Evolutionary conservation across 2,113 vertebrate species (phyloP).

Genomic region (Macquaria australasica): DNA sequence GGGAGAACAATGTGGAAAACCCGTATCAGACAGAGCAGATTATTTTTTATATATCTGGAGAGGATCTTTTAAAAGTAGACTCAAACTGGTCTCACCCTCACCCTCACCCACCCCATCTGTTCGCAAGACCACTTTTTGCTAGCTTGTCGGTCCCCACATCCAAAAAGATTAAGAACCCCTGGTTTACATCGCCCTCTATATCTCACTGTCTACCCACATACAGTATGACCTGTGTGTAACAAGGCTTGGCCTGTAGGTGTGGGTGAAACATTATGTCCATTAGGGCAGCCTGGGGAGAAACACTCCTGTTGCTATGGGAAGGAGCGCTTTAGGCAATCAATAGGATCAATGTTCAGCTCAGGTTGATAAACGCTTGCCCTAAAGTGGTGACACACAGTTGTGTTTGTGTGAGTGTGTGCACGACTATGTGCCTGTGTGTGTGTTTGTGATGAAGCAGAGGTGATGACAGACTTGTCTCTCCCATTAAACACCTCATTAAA

Average conservation of each 20-base stretch:
- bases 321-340: conserved; percentile 63
- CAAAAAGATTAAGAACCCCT: not conserved
- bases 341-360: conserved; percentile 73
- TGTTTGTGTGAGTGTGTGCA: conserved; percentile 29
- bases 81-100: not conserved
- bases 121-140: not conserved
- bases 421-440: not conserved
- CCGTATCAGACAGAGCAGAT: too few species aligned
- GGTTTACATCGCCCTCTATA: not conserved
- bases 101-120: not conserved
- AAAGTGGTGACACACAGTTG: conserved; percentile 61
- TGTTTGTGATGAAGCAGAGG: conserved; percentile 48
- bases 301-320: conserved; percentile 45
- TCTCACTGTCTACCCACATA: not conserved
- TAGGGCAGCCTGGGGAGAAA: conserved; percentile 36
- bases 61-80: not conserved
- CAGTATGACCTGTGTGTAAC: conserved; percentile 19
- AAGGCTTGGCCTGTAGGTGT: conserved; percentile 22
- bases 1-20: too few species aligned
- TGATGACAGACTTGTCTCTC: conserved; percentile 73
- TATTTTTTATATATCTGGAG: too few species aligned
- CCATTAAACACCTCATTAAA: conserved; percentile 66
- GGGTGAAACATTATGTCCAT: conserved; percentile 54
- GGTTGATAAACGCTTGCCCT: conserved; percentile 75
- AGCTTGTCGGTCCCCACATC: not conserved